Percentiles rank a stretch among this genome's conserved stretches.
These are phyloP conservation scores for Cenopis cana DNA, from an alignment of 2,888 invertebrate species.

Conservation along the genomic window DNA sequence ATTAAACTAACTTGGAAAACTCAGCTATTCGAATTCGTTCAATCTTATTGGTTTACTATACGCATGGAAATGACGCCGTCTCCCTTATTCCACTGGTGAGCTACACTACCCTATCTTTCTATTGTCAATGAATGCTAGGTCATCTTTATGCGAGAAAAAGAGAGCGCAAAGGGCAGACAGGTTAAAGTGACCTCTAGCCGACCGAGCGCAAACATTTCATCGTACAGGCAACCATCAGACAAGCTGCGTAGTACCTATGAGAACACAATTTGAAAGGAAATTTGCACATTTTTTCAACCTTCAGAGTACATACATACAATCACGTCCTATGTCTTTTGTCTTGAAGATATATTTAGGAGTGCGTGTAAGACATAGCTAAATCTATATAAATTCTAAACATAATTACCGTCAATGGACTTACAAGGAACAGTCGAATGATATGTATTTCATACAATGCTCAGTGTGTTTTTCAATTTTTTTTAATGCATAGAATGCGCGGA, in stretches of 20 bases:
- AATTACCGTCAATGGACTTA: no score
- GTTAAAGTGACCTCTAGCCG: constrained; percentile 55
- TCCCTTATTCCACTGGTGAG: constrained; percentile 7
- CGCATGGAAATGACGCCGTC: constrained; percentile 7
- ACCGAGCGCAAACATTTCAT: constrained; percentile 46
- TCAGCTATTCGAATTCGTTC: not conserved
- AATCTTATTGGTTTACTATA: not conserved
- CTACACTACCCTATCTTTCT: constrained; percentile 19
- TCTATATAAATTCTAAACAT: not conserved
- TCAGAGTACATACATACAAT: not conserved
- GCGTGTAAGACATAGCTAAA: not conserved
- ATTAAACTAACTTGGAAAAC: not conserved
- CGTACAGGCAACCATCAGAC: constrained; percentile 46
- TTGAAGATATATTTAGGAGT: no score
- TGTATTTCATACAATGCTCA: no score
- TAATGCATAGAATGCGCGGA: no score
- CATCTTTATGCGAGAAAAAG: constrained; percentile 39
- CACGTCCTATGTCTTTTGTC: no score
- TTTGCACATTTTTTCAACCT: constrained; percentile 21
- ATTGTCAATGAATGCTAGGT: constrained; percentile 30
- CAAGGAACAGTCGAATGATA: no score
- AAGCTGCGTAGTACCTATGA: constrained; percentile 40
- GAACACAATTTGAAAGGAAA: constrained; percentile 29
- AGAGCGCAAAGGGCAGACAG: constrained; percentile 52
- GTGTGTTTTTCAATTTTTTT: no score